Conservation (phyloP, 2,113 vertebrate species). For the Anser brachyrhynchus region DNA sequence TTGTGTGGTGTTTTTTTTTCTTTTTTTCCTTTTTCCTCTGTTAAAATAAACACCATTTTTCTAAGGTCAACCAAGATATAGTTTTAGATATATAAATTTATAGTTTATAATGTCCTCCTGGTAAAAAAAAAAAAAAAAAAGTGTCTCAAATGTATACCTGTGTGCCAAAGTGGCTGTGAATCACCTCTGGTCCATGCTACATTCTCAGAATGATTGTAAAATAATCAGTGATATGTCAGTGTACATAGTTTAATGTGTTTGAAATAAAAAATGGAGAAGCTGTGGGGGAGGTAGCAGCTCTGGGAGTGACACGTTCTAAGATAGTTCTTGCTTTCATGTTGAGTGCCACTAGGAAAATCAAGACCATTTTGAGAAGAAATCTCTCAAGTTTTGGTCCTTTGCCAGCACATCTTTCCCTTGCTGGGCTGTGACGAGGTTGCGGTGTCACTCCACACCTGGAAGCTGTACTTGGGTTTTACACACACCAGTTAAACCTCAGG, state of each 20-base stretch:
- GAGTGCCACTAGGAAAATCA: neutral
- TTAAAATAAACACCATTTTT: conserved; percentile 33
- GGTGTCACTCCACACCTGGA: neutral
- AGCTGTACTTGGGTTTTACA: accelerated
- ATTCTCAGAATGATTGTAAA: conserved; percentile 22
- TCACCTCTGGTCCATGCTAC: neutral
- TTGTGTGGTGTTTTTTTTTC: too few relatives aligned
- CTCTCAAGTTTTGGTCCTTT: neutral
- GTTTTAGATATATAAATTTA: neutral
- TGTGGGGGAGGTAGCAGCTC: neutral
- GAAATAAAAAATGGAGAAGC: neutral
- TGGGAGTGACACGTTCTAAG: neutral
- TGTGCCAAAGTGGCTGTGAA: neutral
- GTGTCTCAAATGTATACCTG: neutral
- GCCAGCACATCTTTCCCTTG: neutral
- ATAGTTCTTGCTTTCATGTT: neutral
- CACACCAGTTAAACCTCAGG: neutral
- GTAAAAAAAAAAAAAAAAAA: neutral
- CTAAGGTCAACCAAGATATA: conserved; percentile 16
- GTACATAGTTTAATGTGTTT: neutral
- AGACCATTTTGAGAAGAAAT: neutral
- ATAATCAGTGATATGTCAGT: neutral
- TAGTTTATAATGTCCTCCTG: neutral
- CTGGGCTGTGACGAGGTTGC: accelerated
- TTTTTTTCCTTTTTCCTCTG: neutral